Evolutionary conservation across 2,797 vertebrate genomes (phyloP), one percentile per base, ranked within the genome.

Genomic region (Microhierax caerulescens): DNA sequence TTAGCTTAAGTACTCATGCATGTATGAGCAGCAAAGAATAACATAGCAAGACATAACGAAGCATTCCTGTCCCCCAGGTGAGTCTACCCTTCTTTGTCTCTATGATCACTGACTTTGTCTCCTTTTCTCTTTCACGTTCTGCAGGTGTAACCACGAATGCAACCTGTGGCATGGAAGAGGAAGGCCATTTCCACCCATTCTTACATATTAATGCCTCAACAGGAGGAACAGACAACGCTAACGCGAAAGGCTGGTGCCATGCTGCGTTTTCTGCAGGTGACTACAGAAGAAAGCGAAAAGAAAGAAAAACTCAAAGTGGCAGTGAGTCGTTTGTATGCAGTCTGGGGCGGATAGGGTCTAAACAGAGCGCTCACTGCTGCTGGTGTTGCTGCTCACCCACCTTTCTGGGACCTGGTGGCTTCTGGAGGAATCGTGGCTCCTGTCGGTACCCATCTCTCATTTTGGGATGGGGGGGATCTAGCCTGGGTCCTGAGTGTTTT

Each of bases 131-230:
- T 67, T 56, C 23, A 17, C 1, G 1, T 56, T 81, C 45, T 76
- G 24, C 57, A 80, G 13, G 21, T 30, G 9, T 64, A 32, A 54
- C 41, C 72, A 51, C 47, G 34, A 27, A 15, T 54, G 51, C 68
- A 80, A 15, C 4, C 4, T 5, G 2, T 1, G 5, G 18, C 43
- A 56, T 1, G 12, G 30, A 72, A 50, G 5, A 70, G 10, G 28
- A 73, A 65, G 21, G 45, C 25, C 5, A 25, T 75, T 85, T 76
- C 45, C 50, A n/a, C 12, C 30, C 23, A 8, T 57, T 69, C 37
- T 39, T 64, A 43, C 0, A 0, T 25, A 28, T 54, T 61, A 45
- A 30, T 56, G 7, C 41, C 64, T 51, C 2, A 3, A 25, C 13
- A 60, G 20, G 11, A 85, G 45, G 27, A 94, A 47, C 5, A 20